These are phyloP conservation scores for Phymorhynchus buccinoides DNA, from an alignment of 1,140 invertebrate species.

Conservation along the genomic window DNA sequence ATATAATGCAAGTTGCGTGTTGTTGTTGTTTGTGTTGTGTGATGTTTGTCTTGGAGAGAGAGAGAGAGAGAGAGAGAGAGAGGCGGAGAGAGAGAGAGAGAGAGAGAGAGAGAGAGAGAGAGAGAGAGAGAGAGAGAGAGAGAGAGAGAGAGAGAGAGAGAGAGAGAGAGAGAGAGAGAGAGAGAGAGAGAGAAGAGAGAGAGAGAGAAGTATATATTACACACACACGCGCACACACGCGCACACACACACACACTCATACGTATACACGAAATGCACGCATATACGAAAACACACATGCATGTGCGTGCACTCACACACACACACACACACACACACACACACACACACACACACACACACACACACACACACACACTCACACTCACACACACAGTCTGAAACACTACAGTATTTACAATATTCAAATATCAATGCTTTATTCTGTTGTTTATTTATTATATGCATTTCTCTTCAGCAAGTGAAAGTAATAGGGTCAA, in stretches of 20 bases:
- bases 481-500: no score
- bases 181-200: no score
- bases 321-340: no score
- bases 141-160: no score
- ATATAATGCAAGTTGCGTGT: neutral
- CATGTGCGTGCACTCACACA: no score
- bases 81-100: neutral
- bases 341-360: no score
- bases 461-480: neutral
- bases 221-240: neutral
- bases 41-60: no score
- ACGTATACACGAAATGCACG: neutral
- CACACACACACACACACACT: neutral
- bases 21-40: no score
- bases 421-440: neutral
- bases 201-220: neutral
- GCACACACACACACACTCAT: neutral
- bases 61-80: no score
- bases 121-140: no score
- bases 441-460: neutral
- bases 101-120: neutral
- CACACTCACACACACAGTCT: neutral
- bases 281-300: no score
- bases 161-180: no score
- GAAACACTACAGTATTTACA: neutral